phyloP scores from a whole-genome alignment of 2,888 invertebrate species.

The Nephrocerus scutellatus region DNA sequence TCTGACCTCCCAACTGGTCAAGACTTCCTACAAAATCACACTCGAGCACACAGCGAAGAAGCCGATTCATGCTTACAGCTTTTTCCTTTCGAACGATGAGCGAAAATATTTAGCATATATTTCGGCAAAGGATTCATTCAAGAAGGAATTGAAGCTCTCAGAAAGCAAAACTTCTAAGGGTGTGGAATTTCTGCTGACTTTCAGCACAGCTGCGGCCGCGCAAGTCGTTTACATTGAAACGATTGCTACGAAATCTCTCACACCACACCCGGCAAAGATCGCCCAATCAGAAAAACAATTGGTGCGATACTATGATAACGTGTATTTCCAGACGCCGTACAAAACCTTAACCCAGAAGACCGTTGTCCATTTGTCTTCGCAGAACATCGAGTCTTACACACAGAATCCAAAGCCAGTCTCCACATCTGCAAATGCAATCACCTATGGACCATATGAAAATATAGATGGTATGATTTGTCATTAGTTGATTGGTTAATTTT shows the following conservation, averaged over 20 bases:
- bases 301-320: conserved; percentile 77
- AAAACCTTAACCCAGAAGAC: conserved; percentile 73
- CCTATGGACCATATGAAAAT: conserved; percentile 83
- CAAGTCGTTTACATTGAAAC: conserved; percentile 55
- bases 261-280: conserved; percentile 82
- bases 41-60: conserved; percentile 76
- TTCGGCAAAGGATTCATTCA: conserved; percentile 58
- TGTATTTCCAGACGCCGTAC: conserved; percentile 81
- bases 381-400: conserved; percentile 73
- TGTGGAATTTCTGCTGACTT: conserved; percentile 53
- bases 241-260: conserved; percentile 66
- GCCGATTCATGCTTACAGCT: conserved; percentile 61
- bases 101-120: conserved; percentile 66
- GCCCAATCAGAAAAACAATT: conserved; percentile 90
- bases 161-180: conserved; percentile 53
- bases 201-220: conserved; percentile 45
- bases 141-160: conserved; percentile 53
- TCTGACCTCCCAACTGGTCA: conserved; percentile 81
- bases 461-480: conserved; percentile 49
- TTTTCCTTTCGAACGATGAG: conserved; percentile 55
- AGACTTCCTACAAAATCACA: conserved; percentile 70
- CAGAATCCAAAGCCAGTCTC: conserved; percentile 77
- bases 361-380: conserved; percentile 66
- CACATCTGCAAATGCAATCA: conserved; percentile 71
- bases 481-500: background rate